Evolutionary conservation across 2,797 vertebrate species (phyloP).

Genomic region (Cryptoprocta ferox): DNA sequence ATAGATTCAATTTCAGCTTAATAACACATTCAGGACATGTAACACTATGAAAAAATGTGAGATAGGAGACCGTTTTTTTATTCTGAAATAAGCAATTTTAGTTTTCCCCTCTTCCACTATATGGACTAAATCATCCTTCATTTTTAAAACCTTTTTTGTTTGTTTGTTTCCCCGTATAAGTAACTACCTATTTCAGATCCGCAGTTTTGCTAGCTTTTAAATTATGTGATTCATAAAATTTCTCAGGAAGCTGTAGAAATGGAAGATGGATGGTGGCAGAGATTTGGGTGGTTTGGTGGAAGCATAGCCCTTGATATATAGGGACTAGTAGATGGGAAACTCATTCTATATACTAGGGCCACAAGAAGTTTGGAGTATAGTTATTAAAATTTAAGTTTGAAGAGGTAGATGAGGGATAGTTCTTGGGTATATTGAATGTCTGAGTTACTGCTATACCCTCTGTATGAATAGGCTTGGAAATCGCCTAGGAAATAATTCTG

Average conservation of each 20-base stretch:
- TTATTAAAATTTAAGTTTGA: conserved; percentile 29
- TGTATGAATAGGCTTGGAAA: conserved; percentile 31
- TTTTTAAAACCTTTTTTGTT: background rate
- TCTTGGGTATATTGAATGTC: background rate
- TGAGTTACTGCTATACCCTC: background rate
- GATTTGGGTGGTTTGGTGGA: background rate
- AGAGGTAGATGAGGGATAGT: background rate
- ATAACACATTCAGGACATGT: conserved; percentile 44
- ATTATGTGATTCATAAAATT: conserved; percentile 27
- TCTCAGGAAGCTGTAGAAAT: background rate
- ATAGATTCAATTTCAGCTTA: conserved; percentile 56
- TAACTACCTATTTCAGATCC: background rate
- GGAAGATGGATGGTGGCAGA: background rate
- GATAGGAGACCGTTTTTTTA: conserved; percentile 13
- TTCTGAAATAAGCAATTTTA: conserved; percentile 18
- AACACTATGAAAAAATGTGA: conserved; percentile 41
- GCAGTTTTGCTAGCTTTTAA: conserved; percentile 27
- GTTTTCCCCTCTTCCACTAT: background rate
- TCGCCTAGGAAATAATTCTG: conserved; percentile 5
- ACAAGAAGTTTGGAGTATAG: conserved; percentile 21
- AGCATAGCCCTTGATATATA: background rate
- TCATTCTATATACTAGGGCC: background rate
- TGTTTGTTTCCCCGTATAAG: background rate
- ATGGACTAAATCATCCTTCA: background rate
- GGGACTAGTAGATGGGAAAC: background rate